A percentile compares a stretch with the other conserved stretches of the same genome.
Conservation (phyloP, 2,888 invertebrate species). For the Sinodicranocentrus sp. region DNA sequence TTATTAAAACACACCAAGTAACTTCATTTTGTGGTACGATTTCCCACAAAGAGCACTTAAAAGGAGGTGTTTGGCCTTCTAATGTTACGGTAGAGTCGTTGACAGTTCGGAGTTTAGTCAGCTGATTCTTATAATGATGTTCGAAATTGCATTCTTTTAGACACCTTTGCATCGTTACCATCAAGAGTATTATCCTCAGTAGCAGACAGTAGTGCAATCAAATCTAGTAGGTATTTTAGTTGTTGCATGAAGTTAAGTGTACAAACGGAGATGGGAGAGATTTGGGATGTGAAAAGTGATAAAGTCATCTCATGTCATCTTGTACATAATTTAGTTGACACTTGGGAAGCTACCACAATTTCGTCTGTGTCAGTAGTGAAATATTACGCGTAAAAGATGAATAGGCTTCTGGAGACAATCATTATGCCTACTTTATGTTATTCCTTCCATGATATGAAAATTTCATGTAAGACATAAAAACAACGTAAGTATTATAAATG, state of each 20-base stretch:
- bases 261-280: slow-evolving; percentile 1
- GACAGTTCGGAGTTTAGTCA: slow-evolving; percentile 34
- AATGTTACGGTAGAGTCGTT: slow-evolving; percentile 11
- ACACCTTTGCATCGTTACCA: slow-evolving; percentile 38
- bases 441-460: too few relatives aligned
- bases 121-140: slow-evolving; percentile 23
- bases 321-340: slow-evolving; percentile 63
- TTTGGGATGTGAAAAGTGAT: slow-evolving; percentile 55
- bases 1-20: too few relatives aligned
- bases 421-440: too few relatives aligned
- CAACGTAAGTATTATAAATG: too few relatives aligned
- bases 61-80: background rate
- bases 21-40: too few relatives aligned
- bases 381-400: slow-evolving; percentile 33
- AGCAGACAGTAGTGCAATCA: too few relatives aligned
- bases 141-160: slow-evolving; percentile 11
- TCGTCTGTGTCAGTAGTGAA: slow-evolving; percentile 52
- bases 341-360: slow-evolving; percentile 60
- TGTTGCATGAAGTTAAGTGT: too few relatives aligned
- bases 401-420: background rate
- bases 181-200: too few relatives aligned
- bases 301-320: slow-evolving; percentile 66
- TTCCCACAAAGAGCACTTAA: too few relatives aligned
- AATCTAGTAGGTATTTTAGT: too few relatives aligned
- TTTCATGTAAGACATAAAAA: too few relatives aligned